Evolutionary conservation across 1,140 invertebrate species (phyloP), one percentile per base, ranked within the genome.

Genomic region (Panagrolaimus sp.): DNA sequence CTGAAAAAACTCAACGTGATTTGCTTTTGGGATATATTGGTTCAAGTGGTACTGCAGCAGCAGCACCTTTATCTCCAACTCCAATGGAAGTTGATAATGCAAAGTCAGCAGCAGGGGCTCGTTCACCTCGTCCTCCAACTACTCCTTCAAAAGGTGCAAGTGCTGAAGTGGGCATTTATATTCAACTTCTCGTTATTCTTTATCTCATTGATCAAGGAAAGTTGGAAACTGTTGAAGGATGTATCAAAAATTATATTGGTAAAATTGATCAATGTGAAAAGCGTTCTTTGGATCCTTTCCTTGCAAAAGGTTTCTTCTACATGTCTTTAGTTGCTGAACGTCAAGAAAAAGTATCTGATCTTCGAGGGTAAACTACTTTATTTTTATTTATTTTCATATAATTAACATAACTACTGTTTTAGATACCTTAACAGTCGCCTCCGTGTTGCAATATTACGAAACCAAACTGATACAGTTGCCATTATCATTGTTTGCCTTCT

Each of bases 251-350:
- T 17, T 83, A 98, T 8, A 91, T 98, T 88, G 88, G 88, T 55
- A 96, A 96, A 84, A 88, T 98, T 14, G 88, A 88, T 12, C 86
- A 88, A 26, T 91, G 94, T 74, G 98, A 97, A 84, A 88, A 94
- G 55, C 87, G 96, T 68, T 93, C 91, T 3, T 88, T 98, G 43
- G 95, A 98, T 86, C 86, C 94, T 10, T 89, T 98, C 76, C 92
- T 93, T 45, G 94, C 94, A 1, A 94, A 95, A 83, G 95, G 92
- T 80, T 97, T 96, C 83, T 99, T 95, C 84, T 98, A 97, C 84
- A 90, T 96, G 82, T 91, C 92, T 2, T 87, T 94, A 73, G 90
- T 91, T 0, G 94, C 94, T 83, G 96, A 98, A 85, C 84, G 96
- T 1, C 91, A 89, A 8, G 89, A 91, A 76, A 90, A 90, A 71